Conservation (phyloP, 2,797 vertebrate species). For the Yasuhikotakia modesta region DNA sequence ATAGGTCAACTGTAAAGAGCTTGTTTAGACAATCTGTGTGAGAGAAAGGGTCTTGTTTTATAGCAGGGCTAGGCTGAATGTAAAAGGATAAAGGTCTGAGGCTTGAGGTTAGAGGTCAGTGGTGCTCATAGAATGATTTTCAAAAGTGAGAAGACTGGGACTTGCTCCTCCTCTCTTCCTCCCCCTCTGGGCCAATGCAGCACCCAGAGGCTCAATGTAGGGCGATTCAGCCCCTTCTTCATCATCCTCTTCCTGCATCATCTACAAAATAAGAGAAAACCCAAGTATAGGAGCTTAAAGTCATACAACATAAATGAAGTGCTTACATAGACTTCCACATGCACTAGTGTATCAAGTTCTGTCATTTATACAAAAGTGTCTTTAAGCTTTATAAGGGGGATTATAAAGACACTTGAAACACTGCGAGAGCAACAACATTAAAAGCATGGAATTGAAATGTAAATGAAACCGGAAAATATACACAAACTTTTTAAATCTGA, state of each 20-base stretch:
- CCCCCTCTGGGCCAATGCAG: conserved; percentile 73
- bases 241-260: conserved; percentile 59
- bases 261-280: conserved; percentile 32
- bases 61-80: no score
- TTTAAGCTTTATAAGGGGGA: no score
- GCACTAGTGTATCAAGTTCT: background rate
- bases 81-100: no score
- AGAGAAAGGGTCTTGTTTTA: conserved; percentile 1
- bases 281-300: background rate
- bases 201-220: conserved; percentile 76
- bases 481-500: no score
- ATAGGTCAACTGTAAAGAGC: background rate
- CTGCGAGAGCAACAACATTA: no score
- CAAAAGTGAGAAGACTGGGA: conserved; percentile 18
- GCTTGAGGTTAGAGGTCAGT: conserved; percentile 79
- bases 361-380: background rate
- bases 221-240: conserved; percentile 35
- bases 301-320: background rate
- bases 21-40: background rate
- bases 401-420: no score
- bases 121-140: conserved; percentile 78
- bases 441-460: no score
- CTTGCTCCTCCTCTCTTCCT: conserved; percentile 40
- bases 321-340: background rate
- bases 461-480: no score